Conservation (phyloP, 2,113 vertebrate genomes). For the Rhinolophus sinicus region DNA sequence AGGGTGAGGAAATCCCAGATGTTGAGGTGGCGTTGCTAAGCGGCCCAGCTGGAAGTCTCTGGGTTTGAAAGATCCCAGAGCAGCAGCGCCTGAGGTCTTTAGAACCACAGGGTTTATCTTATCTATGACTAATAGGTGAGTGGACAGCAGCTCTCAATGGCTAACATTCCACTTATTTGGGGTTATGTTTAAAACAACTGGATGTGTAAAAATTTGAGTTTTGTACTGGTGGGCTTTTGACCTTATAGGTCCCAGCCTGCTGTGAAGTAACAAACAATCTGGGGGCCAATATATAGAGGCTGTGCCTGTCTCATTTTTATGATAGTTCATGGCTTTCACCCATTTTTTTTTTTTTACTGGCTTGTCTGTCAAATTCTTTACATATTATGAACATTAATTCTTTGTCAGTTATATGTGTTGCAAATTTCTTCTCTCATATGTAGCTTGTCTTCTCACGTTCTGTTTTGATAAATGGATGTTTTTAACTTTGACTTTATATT, state of each 20-base stretch:
- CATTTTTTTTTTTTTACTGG: neutral
- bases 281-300: neutral
- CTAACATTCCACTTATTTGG: neutral
- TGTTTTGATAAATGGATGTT: neutral
- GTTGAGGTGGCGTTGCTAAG: neutral
- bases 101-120: neutral
- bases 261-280: neutral
- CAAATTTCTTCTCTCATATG: neutral
- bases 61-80: neutral
- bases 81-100: neutral
- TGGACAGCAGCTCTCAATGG: neutral
- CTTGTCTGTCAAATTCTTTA: neutral
- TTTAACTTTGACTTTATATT: constrained; percentile 8
- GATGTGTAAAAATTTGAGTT: neutral
- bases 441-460: neutral
- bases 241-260: neutral
- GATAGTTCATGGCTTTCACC: neutral
- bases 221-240: neutral
- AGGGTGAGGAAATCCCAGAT: neutral
- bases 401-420: neutral
- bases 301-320: neutral
- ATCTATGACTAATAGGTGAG: neutral
- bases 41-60: neutral
- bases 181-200: neutral
- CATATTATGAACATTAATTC: neutral